Percentiles rank a stretch among this genome's conserved stretches.
phyloP scores from a whole-genome alignment of 1,140 invertebrate species.

The Conopomorpha cramerella region DNA sequence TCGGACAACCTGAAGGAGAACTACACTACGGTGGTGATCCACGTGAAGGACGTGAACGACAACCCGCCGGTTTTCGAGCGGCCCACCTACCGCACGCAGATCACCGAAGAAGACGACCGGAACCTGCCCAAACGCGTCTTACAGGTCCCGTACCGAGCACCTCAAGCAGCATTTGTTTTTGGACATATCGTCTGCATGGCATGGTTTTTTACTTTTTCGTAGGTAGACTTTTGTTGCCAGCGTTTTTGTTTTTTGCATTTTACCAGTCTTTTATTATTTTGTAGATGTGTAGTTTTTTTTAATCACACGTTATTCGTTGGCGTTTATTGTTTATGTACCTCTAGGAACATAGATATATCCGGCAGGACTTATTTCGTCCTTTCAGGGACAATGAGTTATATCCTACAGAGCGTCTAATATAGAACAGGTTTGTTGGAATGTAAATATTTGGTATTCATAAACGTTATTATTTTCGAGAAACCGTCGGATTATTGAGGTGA shows the following conservation, averaged over 20 bases:
- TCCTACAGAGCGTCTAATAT: no score
- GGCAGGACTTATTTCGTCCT: no score
- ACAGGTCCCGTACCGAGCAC: slow-evolving; percentile 68
- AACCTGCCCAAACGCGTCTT: slow-evolving; percentile 92
- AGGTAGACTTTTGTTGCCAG: slow-evolving; percentile 35
- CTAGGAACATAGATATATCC: no score
- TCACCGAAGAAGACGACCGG: slow-evolving; percentile 93
- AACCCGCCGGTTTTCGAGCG: slow-evolving; percentile 81
- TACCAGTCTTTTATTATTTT: slow-evolving; percentile 12
- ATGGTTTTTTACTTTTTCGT: neutral
- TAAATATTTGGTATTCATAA: no score
- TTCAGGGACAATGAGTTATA: no score
- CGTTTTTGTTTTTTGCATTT: slow-evolving; percentile 28
- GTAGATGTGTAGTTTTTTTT: neutral
- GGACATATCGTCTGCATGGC: slow-evolving; percentile 15
- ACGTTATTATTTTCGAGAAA: no score
- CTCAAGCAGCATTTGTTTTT: slow-evolving; percentile 20
- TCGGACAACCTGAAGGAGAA: slow-evolving; percentile 96
- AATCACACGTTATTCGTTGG: slow-evolving; percentile 2
- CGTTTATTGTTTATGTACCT: no score
- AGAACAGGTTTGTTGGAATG: no score
- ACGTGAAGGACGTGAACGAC: slow-evolving; percentile 95
- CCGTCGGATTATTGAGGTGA: no score
- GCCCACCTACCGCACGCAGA: slow-evolving; percentile 92
- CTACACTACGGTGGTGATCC: slow-evolving; percentile 93